Evolutionary conservation across 2,888 invertebrate species (phyloP), one percentile per base, ranked within the genome.

Genomic region (Dorcus hopei): DNA sequence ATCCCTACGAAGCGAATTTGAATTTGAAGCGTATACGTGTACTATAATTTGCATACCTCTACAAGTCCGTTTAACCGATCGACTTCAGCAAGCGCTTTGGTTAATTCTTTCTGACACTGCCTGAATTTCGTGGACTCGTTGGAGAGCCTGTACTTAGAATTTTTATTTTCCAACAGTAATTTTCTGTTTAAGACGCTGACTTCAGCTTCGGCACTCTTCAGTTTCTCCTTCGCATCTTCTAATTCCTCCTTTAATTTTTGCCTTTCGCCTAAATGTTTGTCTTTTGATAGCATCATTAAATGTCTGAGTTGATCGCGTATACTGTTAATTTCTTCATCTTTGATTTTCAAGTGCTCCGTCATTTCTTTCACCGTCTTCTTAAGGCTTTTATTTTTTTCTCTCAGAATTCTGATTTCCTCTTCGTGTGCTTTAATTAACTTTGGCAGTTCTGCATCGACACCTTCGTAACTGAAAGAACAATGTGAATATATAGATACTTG

Each of bases 381-480:
- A 54, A 91, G 73, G 65, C 85, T 86, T 66, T 88, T 89, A 74
- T 84, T 86, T 73, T 85, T 87, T 45, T 83, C 80, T 69, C 88
- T 87, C 74, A 91, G 84, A 11, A 88, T 81, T 52, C 91, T 81
- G 55, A 90, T 80, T 77, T 93, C 92, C 72, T 92, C 92, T 61
- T 85, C 87, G 74, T 92, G 91, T 0, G 90, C 87, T 75, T 87
- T 87, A 41, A 93, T 79, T 3, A 90, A 81, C 71, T 88, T 85
- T 0, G 92, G 92, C 51, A 92, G 76, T 72, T 91, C 91, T 0
- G 91, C 91, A 70, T 88, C 88, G 1, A 87, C 85, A 38, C 87
- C 89, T 77, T 93, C 91, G 72, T 89, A 90, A 68, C 85, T 85
- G 61, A 49, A 64, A 62, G 54, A 43, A 26, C 26, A 51, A 39